Conservation (phyloP, 1,140 invertebrate genomes). For the Lamellibrachia luymesi region DNA sequence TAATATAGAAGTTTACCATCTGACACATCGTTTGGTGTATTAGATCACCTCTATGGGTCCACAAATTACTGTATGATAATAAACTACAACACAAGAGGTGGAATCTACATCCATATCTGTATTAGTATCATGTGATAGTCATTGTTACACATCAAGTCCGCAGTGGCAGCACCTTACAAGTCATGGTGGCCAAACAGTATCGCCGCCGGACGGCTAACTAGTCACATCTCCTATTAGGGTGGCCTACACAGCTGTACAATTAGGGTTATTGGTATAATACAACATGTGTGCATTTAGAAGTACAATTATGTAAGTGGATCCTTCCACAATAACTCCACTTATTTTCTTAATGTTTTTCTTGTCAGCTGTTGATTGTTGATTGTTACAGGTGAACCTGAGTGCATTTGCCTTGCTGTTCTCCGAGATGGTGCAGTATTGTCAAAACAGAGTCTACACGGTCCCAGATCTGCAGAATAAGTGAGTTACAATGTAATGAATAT, state of each 20-base stretch:
- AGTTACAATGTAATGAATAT: constrained; percentile 31
- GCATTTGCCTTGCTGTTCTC: constrained; percentile 95
- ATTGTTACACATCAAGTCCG: too few species aligned
- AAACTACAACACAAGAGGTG: neutral
- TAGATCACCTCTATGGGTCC: too few species aligned
- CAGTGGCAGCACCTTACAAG: too few species aligned
- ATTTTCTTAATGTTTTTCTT: constrained; percentile 8
- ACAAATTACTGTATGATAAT: too few species aligned
- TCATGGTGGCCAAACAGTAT: too few species aligned
- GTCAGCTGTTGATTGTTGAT: constrained; percentile 8
- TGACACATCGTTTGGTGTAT: too few species aligned
- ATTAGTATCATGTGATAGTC: too few species aligned
- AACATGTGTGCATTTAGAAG: neutral
- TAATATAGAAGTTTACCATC: too few species aligned
- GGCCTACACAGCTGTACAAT: too few species aligned
- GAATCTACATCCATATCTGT: too few species aligned
- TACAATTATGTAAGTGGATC: neutral
- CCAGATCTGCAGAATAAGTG: constrained; percentile 92
- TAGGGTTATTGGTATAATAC: neutral
- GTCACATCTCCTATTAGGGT: too few species aligned
- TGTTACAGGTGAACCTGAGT: constrained; percentile 70
- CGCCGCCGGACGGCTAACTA: neutral
- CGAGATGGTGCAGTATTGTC: constrained; percentile 97
- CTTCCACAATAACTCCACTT: neutral
- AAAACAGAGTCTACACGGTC: constrained; percentile 91